A percentile compares a stretch with the other conserved stretches of the same genome.
Evolutionary conservation across 2,888 invertebrate genomes (phyloP).

Genomic region (Fissipunctia ypsillon): DNA sequence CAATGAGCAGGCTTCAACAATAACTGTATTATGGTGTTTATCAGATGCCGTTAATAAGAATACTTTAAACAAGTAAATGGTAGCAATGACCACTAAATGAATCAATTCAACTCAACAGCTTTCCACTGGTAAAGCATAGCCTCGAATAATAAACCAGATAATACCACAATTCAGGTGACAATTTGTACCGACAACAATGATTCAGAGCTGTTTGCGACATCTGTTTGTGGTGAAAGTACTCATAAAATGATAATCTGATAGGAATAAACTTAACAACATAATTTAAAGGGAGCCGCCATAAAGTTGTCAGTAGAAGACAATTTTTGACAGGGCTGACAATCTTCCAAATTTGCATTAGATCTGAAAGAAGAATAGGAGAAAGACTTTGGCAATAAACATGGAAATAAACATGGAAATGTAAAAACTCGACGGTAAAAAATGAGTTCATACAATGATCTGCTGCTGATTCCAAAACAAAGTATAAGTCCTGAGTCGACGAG

Average conservation of each 20-base stretch:
- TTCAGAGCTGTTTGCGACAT: conserved; percentile 54
- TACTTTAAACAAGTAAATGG: background rate
- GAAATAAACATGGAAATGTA: background rate
- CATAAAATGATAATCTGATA: conserved; percentile 52
- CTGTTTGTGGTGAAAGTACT: conserved; percentile 60
- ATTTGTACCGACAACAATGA: conserved; percentile 53
- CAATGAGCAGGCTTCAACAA: background rate
- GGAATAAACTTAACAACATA: conserved; percentile 34
- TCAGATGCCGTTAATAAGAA: conserved; percentile 1
- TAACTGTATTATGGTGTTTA: conserved; percentile 3
- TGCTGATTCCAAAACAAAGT: background rate
- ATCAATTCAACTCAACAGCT: conserved; percentile 18
- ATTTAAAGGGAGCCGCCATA: conserved; percentile 31
- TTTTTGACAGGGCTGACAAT: conserved; percentile 18
- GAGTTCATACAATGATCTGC: background rate
- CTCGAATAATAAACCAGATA: conserved; percentile 53
- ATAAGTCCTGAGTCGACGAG: background rate
- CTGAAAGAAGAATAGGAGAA: background rate
- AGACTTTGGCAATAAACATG: background rate
- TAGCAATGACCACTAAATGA: conserved; percentile 21
- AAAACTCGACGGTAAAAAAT: background rate
- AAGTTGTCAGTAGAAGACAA: conserved; percentile 35
- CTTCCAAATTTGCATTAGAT: background rate
- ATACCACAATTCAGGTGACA: conserved; percentile 38
- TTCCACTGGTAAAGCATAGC: background rate